Base-by-base conservation (phyloP, 2,888 invertebrate genomes). In the Neocrepidodera transversa region DNA sequence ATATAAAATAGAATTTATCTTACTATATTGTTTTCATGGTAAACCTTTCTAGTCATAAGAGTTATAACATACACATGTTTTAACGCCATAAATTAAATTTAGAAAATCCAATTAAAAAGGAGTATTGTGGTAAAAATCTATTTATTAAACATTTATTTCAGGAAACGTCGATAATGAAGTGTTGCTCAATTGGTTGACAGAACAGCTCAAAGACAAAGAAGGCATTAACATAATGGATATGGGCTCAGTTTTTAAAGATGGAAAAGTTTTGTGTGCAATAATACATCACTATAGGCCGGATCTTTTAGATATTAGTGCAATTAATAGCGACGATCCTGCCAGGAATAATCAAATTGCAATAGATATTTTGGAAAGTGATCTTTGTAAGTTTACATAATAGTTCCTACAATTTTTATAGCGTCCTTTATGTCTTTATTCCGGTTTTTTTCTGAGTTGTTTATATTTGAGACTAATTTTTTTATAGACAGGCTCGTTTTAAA, bases 231-330 rank as follows among this genome's bases (percentile, higher is more conserved):
- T 91, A 38, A 82, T 83, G 40, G 87, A 91, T 76, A 83, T 91
- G 71, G 85, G 85, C n/a, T 81, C 84, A 0, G 88, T 90, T 1
- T 88, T 93, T 80, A 85, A 84, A 76, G 84, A 83, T 74, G 86
- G 89, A 61, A 72, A 89, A 74, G 83, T 87, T 17, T 80, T 91
- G 65, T 89, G 88, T 79, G 89, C 89, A 60, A 86, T 94, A 68
- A 85, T 95, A 66, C 86, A 87, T 72, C 89, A 92, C 64, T 97
- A 96, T 82, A 85, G 96, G 60, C 97, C 97, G 1, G 94, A 96
- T 81, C 83, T 97, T 71, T 83, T 96, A 68, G 92, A 95, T 68
- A 87, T 88, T 73, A 83, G 84, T 70, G 80, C 85, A 50, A 81
- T 92, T 45, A 84, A 86, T 70, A 83, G 86, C 54, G 84, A 86